Evolutionary conservation across 2,797 vertebrate species (phyloP), one percentile per base, ranked within the genome.

Genomic region (Bryconaethiops microstoma): DNA sequence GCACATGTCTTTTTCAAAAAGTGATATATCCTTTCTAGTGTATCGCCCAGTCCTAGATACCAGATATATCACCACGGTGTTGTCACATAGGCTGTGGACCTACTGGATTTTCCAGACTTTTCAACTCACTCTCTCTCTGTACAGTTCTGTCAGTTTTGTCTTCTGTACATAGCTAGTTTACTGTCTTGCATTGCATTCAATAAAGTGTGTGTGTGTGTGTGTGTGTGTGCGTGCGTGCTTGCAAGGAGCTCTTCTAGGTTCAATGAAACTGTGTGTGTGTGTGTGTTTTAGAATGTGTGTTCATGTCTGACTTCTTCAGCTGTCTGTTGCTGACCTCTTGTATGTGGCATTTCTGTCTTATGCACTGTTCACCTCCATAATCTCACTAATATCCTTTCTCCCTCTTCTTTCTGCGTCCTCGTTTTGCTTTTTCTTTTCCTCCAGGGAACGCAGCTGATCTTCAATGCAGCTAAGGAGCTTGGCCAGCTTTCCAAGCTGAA

Each of bases 401-500:
- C 74, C 79, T 80, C 76, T 40, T 68, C 67, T 74, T 82, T 42
- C 69, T 77, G 73, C 59, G 64, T 25, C 54, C 74, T 80, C 35
- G 50, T 73, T 82, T 62, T 74, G n/a, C 82, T 86, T 62, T 76
- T 54, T 70, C 23, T 67, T 39, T 8, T 73, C 71, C 14, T 71
- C 42, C 92, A 99, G 98, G 98, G 98, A 79, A 99, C 97, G 7
- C 97, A 99, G 93, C 97, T 99, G 91, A 99, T 99, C 90, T 99
- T 99, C 88, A 99, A 98, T 0, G 98, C 98, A 0, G 98, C 98
- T 88, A 99, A 99, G 91, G 97, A 99, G 87, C 93, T 99, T 87
- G 98, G 98, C 21, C 98, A 99, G 88, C 95, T 99, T 81, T 99
- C 98, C 86, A 99, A 99, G 87, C 93, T 98, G 63, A 99, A 99